A percentile compares a stretch with the other conserved stretches of the same genome.
phyloP scores from a whole-genome alignment of 2,888 invertebrate species.

The Cyaniris semiargus region DNA sequence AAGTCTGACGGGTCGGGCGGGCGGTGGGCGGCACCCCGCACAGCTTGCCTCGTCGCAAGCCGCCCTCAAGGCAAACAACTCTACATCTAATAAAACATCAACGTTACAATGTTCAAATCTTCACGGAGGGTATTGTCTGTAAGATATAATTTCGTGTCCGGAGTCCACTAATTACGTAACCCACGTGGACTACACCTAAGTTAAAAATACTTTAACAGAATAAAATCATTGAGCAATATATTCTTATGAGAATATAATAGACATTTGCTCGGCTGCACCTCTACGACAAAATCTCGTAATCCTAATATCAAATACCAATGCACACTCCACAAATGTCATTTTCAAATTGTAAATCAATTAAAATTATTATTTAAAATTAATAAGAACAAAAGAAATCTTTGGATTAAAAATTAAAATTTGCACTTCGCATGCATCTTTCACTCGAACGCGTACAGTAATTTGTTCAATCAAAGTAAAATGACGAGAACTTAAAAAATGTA shows the following conservation, averaged over 20 bases:
- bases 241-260: slow-evolving; percentile 77
- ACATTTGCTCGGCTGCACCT: slow-evolving; percentile 80
- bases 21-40: slow-evolving; percentile 63
- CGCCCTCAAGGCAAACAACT: slow-evolving; percentile 53
- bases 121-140: slow-evolving; percentile 80
- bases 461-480: slow-evolving; percentile 69
- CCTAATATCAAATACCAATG: slow-evolving; percentile 76
- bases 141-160: slow-evolving; percentile 73
- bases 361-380: slow-evolving; percentile 55
- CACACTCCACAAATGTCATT: slow-evolving; percentile 78
- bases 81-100: slow-evolving; percentile 73
- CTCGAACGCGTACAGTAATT: slow-evolving; percentile 67
- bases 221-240: slow-evolving; percentile 80
- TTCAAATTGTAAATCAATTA: slow-evolving; percentile 62
- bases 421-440: slow-evolving; percentile 75
- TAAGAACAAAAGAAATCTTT: slow-evolving; percentile 75
- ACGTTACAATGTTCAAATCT: slow-evolving; percentile 66
- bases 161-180: slow-evolving; percentile 68
- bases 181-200: slow-evolving; percentile 71
- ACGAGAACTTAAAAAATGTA: slow-evolving; percentile 66
- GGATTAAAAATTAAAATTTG: slow-evolving; percentile 76
- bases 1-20: slow-evolving; percentile 53
- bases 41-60: slow-evolving; percentile 62
- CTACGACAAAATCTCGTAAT: slow-evolving; percentile 72
- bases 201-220: slow-evolving; percentile 78